Conservation (phyloP, 2,888 invertebrate species). For the Plusia festucae region DNA sequence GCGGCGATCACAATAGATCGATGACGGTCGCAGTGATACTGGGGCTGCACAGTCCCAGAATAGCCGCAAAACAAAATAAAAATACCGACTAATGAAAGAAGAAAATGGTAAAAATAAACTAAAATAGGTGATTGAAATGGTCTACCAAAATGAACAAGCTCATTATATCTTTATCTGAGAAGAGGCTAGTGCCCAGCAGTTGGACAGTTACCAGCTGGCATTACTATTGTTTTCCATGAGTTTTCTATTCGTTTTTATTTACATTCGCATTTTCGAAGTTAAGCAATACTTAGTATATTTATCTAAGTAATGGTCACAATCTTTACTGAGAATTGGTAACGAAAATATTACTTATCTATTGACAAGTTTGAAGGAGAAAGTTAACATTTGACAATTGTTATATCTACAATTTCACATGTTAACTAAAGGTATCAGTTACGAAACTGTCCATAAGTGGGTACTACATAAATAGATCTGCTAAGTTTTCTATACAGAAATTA, state of each 20-base stretch:
- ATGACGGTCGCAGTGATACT: no score
- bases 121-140: no score
- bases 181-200: no score
- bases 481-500: background rate
- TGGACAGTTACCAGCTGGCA: background rate
- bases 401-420: background rate
- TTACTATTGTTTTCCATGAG: background rate
- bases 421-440: background rate
- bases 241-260: background rate
- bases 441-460: background rate
- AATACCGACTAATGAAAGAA: no score
- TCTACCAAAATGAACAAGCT: no score
- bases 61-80: no score
- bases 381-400: slow-evolving; percentile 4
- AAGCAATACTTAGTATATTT: background rate
- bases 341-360: background rate
- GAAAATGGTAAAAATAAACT: no score
- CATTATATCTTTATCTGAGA: no score
- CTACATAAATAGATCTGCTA: background rate
- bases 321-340: background rate
- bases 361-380: background rate
- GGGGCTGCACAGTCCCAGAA: no score
- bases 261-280: background rate
- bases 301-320: background rate
- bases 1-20: no score